Base-by-base conservation (phyloP, 2,797 vertebrate genomes). In the Nannoperca obscura region DNA sequence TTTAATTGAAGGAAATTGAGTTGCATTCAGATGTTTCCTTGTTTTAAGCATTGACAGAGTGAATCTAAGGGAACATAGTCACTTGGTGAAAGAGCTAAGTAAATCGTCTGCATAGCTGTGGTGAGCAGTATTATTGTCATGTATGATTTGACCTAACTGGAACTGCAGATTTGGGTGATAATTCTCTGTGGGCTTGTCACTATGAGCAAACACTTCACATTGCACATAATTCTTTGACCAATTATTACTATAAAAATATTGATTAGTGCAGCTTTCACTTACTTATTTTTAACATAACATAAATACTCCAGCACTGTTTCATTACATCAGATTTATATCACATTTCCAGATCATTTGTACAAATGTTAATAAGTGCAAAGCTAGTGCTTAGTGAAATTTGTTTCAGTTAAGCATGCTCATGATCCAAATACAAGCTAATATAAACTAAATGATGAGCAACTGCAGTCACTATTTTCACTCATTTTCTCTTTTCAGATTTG, bases 351-450 rank as follows among this genome's bases (percentile, higher is more conserved):
- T 46, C 2, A 47, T 27, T 59, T 57, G 9, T 55, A 24, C 14
- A 10, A 7, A 60, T 13, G 13, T 1, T 34, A 17, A 58, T 38
- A 15, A 66, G 13, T 5, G 24, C n/a, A 57, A 27, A 22, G 27
- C 7, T 24, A 11, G n/a, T 19, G 32, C 17, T 64, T n/a, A 38
- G 15, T 65, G n/a, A 47, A 47, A 47, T 57, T 6, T n/a, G 24
- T 58, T 22, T 69, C 50, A 55, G 24, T 34, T 42, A 49, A 30
- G 42, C 27, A 40, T 32, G 50, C 32, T 55, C 32, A 5, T 5
- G n/a, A 65, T 46, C 50, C 55, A 72, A 58, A 53, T 53, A 38
- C 24, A 60, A 60, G 19, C 53, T 49, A 44, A 63, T 50, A 24
- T 40, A 36, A 68, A 32, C 5, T 14, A 24, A 40, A 15, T 2